Conservation (phyloP, 2,888 invertebrate species). For the Carabus problematicus region DNA sequence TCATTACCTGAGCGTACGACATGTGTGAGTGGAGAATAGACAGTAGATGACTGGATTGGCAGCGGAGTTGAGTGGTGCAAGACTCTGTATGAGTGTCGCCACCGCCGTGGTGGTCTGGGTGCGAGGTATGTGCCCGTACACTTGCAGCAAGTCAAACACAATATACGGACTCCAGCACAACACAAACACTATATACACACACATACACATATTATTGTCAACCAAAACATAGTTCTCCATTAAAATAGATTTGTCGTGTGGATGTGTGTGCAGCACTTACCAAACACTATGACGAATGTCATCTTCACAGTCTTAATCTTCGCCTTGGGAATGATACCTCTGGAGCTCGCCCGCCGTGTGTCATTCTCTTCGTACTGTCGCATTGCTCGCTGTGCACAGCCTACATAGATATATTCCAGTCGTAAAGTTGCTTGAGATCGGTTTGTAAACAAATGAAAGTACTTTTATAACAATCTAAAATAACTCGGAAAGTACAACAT, state of each 20-base stretch:
- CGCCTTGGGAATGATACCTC: slow-evolving; percentile 92
- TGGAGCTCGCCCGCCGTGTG: slow-evolving; percentile 82
- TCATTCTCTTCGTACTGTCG: slow-evolving; percentile 54
- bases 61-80: slow-evolving; percentile 92
- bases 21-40: slow-evolving; percentile 90
- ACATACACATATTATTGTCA: background rate
- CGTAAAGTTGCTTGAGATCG: no score
- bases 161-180: slow-evolving; percentile 97
- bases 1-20: slow-evolving; percentile 80
- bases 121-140: slow-evolving; percentile 82
- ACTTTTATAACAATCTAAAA: no score
- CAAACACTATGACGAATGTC: slow-evolving; percentile 95
- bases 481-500: no score
- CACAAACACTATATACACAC: slow-evolving; percentile 76
- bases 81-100: slow-evolving; percentile 91
- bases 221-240: no score
- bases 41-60: slow-evolving; percentile 96
- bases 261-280: slow-evolving; percentile 63
- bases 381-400: background rate
- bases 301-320: slow-evolving; percentile 98
- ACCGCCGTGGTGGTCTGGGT: slow-evolving; percentile 85
- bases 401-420: background rate
- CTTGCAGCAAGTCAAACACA: slow-evolving; percentile 90
- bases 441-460: no score
- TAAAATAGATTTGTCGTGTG: background rate